Percentiles rank a stretch among this genome's conserved stretches.
Evolutionary conservation across 2,797 vertebrate species (phyloP).

Genomic region (Trematomus bernacchii): DNA sequence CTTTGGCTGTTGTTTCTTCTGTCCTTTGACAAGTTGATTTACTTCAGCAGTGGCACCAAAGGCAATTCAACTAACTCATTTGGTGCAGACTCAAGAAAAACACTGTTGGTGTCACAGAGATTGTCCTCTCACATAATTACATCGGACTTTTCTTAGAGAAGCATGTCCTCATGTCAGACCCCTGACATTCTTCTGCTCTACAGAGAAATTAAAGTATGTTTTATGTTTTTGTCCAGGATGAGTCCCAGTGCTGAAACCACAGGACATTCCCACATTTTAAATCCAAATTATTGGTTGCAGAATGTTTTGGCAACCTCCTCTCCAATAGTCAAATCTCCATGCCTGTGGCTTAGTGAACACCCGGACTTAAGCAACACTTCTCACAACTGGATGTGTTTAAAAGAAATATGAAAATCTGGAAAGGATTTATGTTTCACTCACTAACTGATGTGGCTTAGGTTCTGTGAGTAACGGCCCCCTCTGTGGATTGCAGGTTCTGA

Average conservation of each 20-base stretch:
- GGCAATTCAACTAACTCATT: conserved; percentile 36
- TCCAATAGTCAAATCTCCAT: conserved; percentile 33
- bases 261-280: conserved; percentile 72
- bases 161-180: conserved; percentile 28
- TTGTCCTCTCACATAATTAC: conserved; percentile 43
- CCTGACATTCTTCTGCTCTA: conserved; percentile 41
- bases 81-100: conserved; percentile 24
- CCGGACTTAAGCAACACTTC: conserved; percentile 41
- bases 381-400: conserved; percentile 6
- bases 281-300: conserved; percentile 56
- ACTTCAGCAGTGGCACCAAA: conserved; percentile 22
- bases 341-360: conserved; percentile 7
- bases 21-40: conserved; percentile 37
- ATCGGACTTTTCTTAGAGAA: conserved; percentile 29
- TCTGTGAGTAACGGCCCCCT: conserved; percentile 30
- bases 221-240: conserved; percentile 41
- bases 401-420: conserved; percentile 11
- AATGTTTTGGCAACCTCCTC: conserved; percentile 53
- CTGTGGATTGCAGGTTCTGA: conserved; percentile 87
- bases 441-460: conserved; percentile 6
- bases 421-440: conserved; percentile 5
- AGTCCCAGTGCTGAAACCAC: conserved; percentile 58
- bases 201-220: conserved; percentile 66
- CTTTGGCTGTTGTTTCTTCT: conserved; percentile 32
- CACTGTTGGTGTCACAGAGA: conserved; percentile 22